phyloP scores from a whole-genome alignment of 2,113 vertebrate genomes.

The Oncorhynchus gorbuscha region DNA sequence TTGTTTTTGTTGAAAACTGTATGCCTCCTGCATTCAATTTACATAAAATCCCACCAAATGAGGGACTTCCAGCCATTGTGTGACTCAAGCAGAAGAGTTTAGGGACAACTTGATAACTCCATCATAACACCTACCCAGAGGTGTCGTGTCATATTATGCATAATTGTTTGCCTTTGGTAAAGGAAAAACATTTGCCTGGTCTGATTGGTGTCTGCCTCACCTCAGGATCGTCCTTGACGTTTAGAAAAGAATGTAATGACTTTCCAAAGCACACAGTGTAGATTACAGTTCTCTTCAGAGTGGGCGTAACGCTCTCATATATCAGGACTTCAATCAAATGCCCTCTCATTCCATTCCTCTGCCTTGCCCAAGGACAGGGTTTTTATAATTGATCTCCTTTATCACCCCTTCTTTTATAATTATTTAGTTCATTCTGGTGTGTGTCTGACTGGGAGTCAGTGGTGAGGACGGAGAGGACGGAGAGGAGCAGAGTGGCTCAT shows the following conservation, averaged over 20 bases:
- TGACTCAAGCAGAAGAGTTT: neutral
- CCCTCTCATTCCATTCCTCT: slow-evolving; percentile 1
- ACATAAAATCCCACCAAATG: slow-evolving; percentile 35
- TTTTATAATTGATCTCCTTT: neutral
- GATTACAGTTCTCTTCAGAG: slow-evolving; percentile 30
- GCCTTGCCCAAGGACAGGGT: slow-evolving; percentile 3
- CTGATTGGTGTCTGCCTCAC: neutral
- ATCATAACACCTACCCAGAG: neutral
- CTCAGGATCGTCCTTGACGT: slow-evolving; percentile 8
- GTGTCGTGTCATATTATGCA: neutral
- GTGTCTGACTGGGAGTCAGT: slow-evolving; percentile 30
- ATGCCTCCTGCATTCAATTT: slow-evolving; percentile 11
- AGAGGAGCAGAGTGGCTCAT: slow-evolving; percentile 46
- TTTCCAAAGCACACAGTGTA: slow-evolving; percentile 32
- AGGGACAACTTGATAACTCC: neutral
- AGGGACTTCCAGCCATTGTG: slow-evolving; percentile 17
- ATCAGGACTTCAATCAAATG: slow-evolving; percentile 26
- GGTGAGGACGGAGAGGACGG: slow-evolving; percentile 27
- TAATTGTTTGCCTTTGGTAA: slow-evolving; percentile 26
- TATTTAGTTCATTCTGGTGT: slow-evolving; percentile 27
- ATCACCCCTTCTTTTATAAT: neutral
- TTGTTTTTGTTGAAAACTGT: slow-evolving; percentile 18
- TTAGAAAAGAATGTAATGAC: slow-evolving; percentile 30
- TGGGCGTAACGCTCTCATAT: slow-evolving; percentile 23
- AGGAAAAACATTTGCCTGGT: neutral